Conservation (phyloP, 2,113 vertebrate species). For the Sander lucioperca region DNA sequence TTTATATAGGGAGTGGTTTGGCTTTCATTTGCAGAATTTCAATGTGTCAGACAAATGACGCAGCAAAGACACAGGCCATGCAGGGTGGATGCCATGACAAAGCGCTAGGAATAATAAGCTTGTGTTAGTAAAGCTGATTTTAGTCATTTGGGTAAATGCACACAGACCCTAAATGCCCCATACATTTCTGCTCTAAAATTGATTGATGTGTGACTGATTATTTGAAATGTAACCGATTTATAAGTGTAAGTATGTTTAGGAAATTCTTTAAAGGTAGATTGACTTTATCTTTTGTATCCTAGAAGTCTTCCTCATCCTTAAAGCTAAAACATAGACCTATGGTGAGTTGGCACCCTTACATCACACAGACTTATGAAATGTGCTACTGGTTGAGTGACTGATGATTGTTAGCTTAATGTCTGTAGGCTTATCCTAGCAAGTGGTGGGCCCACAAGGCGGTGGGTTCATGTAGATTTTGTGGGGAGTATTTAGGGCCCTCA, state of each 20-base stretch:
- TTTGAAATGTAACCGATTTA: not conserved
- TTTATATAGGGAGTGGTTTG: not conserved
- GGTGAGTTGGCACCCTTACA: not conserved
- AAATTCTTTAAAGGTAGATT: not conserved
- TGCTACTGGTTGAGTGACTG: not conserved
- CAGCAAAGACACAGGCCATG: slow-evolving; percentile 46
- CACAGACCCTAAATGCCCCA: not conserved
- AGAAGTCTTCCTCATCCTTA: not conserved
- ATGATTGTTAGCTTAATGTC: not conserved
- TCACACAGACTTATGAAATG: not conserved
- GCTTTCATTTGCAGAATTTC: not conserved
- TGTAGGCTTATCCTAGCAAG: too few relatives aligned
- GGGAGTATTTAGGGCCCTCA: too few relatives aligned
- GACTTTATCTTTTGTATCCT: not conserved
- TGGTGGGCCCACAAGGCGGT: too few relatives aligned
- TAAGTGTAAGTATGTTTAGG: not conserved
- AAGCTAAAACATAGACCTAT: not conserved
- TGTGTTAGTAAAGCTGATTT: slow-evolving; percentile 23
- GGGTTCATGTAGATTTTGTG: too few relatives aligned
- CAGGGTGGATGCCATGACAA: slow-evolving; percentile 42
- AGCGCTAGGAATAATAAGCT: slow-evolving; percentile 7
- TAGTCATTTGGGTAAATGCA: slow-evolving; percentile 15
- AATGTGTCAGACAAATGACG: not conserved
- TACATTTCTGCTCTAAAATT: not conserved
- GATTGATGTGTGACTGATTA: not conserved